Percentiles rank a stretch among this genome's conserved stretches.
These are phyloP conservation scores for Brachylomia viminalis DNA, from an alignment of 2,888 invertebrate species.

Conservation along the genomic window DNA sequence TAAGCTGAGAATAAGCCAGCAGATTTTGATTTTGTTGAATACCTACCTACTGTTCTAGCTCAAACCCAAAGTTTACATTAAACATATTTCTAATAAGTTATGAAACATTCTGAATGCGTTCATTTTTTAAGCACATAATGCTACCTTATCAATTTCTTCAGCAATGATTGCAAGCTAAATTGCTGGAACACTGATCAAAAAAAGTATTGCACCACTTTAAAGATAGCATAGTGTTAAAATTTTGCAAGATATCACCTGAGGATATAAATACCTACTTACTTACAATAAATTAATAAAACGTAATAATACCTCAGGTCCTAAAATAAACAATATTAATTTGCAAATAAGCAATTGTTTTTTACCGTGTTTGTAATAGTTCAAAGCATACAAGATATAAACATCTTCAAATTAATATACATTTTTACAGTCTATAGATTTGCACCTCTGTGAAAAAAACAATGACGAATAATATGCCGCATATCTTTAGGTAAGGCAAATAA, in stretches of 20 bases:
- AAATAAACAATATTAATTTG: background rate
- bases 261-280: background rate
- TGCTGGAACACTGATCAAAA: constrained; percentile 18
- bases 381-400: constrained; percentile 3
- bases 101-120: constrained; percentile 14
- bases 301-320: background rate
- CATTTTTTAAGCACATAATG: constrained; percentile 9
- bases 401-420: background rate
- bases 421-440: constrained; percentile 3
- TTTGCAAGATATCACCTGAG: constrained; percentile 4
- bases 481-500: background rate
- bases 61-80: constrained; percentile 5
- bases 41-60: constrained; percentile 5
- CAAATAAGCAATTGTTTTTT: background rate
- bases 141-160: constrained; percentile 12
- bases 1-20: background rate
- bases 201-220: constrained; percentile 18
- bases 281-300: constrained; percentile 14
- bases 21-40: too few relatives aligned
- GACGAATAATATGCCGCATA: constrained; percentile 4
- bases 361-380: constrained; percentile 12
- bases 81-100: background rate
- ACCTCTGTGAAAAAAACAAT: background rate
- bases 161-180: constrained; percentile 41
- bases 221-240: constrained; percentile 14